phyloP scores from a whole-genome alignment of 2,797 vertebrate species.

The Avahi laniger region DNA sequence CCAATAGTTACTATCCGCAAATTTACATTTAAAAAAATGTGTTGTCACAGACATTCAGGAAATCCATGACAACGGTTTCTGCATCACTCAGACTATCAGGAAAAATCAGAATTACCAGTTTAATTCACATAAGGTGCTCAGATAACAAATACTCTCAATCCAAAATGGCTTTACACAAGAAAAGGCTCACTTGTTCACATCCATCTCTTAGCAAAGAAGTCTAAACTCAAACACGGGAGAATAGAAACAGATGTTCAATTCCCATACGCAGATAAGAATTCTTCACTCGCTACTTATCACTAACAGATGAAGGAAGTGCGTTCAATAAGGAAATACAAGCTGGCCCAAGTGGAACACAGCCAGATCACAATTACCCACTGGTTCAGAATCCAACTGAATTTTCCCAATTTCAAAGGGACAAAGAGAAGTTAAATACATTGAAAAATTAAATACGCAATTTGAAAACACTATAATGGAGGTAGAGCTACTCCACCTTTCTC shows the following conservation, averaged over 20 bases:
- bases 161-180: conserved; percentile 9
- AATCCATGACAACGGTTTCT: not conserved
- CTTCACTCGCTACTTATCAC: conserved; percentile 74
- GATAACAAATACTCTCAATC: conserved; percentile 39
- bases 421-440: conserved; percentile 16
- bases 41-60: not conserved
- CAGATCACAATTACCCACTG: conserved; percentile 66
- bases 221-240: conserved; percentile 56
- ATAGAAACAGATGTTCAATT: conserved; percentile 77
- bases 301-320: conserved; percentile 72
- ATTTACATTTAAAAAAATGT: not conserved
- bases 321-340: conserved; percentile 71
- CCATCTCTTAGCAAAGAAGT: conserved; percentile 50
- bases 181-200: conserved; percentile 14
- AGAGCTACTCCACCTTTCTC: not conserved
- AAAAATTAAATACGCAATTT: not conserved
- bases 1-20: not conserved
- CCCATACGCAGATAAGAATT: conserved; percentile 28
- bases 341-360: conserved; percentile 49
- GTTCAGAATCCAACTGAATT: conserved; percentile 58
- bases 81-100: not conserved
- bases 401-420: conserved; percentile 68
- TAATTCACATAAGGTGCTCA: not conserved
- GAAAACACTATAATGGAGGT: not conserved
- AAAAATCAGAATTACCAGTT: not conserved